Percentiles rank a stretch among this genome's conserved stretches.
Conservation (phyloP, 2,113 vertebrate species). For the Gorilla gorilla region DNA sequence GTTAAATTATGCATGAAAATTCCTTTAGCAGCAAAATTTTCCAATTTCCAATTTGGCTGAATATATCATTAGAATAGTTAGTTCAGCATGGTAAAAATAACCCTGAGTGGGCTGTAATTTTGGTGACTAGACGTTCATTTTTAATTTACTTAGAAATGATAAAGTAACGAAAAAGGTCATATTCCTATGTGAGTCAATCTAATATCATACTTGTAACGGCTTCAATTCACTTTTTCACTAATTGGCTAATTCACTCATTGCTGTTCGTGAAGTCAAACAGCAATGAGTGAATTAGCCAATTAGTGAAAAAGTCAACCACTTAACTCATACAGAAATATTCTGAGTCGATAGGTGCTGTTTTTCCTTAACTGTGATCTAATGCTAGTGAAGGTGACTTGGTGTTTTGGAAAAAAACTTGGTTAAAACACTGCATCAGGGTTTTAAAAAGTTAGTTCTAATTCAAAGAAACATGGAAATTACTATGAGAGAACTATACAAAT, state of each 20-base stretch:
- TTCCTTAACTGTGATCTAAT: not conserved
- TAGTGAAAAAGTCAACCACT: not conserved
- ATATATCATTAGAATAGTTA: slow-evolving; percentile 36
- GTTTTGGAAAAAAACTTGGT: not conserved
- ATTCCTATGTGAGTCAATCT: not conserved
- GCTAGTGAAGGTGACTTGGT: not conserved
- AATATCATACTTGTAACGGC: not conserved
- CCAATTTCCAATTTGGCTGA: slow-evolving; percentile 45
- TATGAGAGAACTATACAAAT: not conserved
- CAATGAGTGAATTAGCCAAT: not conserved
- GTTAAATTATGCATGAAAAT: slow-evolving; percentile 58
- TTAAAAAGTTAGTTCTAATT: not conserved
- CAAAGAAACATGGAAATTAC: not conserved
- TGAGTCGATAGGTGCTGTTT: not conserved
- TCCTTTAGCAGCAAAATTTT: slow-evolving; percentile 32
- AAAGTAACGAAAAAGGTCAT: not conserved
- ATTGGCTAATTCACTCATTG: not conserved
- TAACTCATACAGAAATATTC: not conserved
- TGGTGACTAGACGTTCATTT: slow-evolving; percentile 37
- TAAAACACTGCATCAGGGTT: not conserved
- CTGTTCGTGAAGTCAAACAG: not conserved
- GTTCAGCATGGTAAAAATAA: slow-evolving; percentile 67
- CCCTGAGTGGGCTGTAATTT: slow-evolving; percentile 35
- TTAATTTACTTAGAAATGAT: slow-evolving; percentile 46
- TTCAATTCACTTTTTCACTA: not conserved